phyloP scores from a whole-genome alignment of 2,888 invertebrate species.

The Antheraea yamamai region DNA sequence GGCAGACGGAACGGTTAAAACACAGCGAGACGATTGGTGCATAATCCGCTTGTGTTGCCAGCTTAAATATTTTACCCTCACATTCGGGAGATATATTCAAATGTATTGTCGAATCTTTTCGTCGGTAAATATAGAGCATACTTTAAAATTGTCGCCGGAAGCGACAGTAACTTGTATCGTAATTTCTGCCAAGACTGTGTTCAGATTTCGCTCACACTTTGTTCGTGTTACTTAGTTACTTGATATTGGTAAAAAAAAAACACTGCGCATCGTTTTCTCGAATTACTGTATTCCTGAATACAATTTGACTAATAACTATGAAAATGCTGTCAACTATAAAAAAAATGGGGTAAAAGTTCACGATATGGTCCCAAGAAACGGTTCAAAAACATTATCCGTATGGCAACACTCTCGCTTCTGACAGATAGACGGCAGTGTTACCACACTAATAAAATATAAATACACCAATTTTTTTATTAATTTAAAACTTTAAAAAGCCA shows the following conservation, averaged over 20 bases:
- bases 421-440: conserved; percentile 20
- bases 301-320: too few relatives aligned
- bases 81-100: neutral
- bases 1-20: neutral
- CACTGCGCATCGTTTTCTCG: too few relatives aligned
- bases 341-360: neutral
- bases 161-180: too few relatives aligned
- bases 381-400: neutral
- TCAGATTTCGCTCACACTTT: too few relatives aligned
- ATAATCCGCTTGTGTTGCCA: neutral
- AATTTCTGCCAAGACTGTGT: too few relatives aligned
- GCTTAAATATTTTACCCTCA: neutral
- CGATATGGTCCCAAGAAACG: neutral
- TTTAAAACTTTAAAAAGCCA: neutral
- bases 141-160: too few relatives aligned
- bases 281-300: too few relatives aligned
- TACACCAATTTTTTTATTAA: neutral
- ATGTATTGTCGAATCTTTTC: neutral
- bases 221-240: too few relatives aligned
- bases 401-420: neutral
- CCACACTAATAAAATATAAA: conserved; percentile 15
- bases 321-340: neutral
- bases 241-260: too few relatives aligned
- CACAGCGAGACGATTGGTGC: neutral
- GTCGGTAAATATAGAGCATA: neutral